Base-by-base conservation (phyloP, 2,113 vertebrate genomes). In the Paralichthys olivaceus region DNA sequence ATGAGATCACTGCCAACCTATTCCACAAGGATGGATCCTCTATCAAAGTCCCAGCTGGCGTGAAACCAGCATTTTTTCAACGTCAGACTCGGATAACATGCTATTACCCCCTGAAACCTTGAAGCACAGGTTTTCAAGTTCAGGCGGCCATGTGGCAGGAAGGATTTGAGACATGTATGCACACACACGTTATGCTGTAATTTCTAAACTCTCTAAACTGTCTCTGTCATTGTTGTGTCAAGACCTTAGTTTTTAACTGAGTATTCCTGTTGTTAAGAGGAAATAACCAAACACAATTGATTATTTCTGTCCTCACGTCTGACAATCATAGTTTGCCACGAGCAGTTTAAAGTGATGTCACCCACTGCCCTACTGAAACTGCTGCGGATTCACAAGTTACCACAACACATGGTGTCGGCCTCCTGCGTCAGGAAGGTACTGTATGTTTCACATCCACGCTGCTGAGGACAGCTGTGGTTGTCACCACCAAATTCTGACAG, bases 1-100 rank as follows among this genome's bases (percentile, higher is more conserved):
- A 67, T 5, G 29, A 80, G 77, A 92, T 93, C 90, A 92, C 92
- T 94, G 93, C 93, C 92, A 89, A 78, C 37, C 57, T 74, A 77
- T 77, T 75, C 58, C 67, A 80, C 57, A 83, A 71, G 64, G 64
- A 11, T 6, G 69, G 19, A 55, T 62, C 40, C 61, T 72, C 13
- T 54, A 65, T 76, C 29, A 72, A 40, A 74, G 62, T 83, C 71
- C 72, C 45, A 74, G 72, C 47, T 84, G 63, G 72, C 83, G 76
- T 80, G 76, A 80, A 73, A 81, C 80, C 81, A 83, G 84, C 85
- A 72, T 28, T 69, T 57, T 74, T 69, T 26, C 13, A 69, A 34
- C 57, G 47, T 37, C 61, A 58, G 43, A 72, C 28, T 58, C n/a
- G 9, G 11, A n/a, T 68, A 28, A 59, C 67, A 47, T 53, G 54